Evolutionary conservation across 2,113 vertebrate species (phyloP).

Genomic region (Lampris incognitus): DNA sequence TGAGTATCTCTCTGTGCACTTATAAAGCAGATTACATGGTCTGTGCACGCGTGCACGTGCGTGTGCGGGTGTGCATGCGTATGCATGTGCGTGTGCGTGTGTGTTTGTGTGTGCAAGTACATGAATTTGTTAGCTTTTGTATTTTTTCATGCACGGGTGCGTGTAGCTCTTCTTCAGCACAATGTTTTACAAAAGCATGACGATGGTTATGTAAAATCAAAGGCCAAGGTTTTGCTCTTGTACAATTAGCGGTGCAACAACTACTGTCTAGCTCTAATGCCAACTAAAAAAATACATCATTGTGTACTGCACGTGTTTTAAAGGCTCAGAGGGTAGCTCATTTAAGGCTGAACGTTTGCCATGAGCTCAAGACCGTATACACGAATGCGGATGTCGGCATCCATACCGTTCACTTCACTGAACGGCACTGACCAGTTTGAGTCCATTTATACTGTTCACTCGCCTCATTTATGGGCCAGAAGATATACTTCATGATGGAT

Average conservation of each 20-base stretch:
- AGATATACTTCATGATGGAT: not conserved
- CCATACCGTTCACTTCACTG: not conserved
- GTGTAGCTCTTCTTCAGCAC: too few species aligned
- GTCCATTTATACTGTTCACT: not conserved
- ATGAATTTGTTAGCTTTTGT: not conserved
- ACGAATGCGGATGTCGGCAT: not conserved
- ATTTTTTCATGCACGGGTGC: too few species aligned
- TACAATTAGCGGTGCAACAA: constrained; percentile 69
- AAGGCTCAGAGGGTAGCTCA: constrained; percentile 47
- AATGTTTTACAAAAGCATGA: not conserved
- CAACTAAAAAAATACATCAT: constrained; percentile 47
- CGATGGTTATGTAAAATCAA: constrained; percentile 44
- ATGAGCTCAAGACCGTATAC: constrained; percentile 4
- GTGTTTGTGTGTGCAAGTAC: not conserved
- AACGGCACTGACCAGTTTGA: not conserved
- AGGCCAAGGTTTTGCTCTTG: constrained; percentile 63
- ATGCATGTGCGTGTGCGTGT: constrained; percentile 7
- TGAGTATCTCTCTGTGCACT: constrained; percentile 24
- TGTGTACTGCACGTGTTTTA: constrained; percentile 18
- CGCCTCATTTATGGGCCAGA: not conserved
- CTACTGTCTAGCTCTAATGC: constrained; percentile 53
- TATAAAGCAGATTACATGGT: constrained; percentile 2
- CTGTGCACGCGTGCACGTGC: constrained; percentile 21
- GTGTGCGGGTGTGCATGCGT: constrained; percentile 27
- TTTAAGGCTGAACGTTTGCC: constrained; percentile 18